phyloP scores from a whole-genome alignment of 2,113 vertebrate species.

The Paracanthobrama guichenoti region DNA sequence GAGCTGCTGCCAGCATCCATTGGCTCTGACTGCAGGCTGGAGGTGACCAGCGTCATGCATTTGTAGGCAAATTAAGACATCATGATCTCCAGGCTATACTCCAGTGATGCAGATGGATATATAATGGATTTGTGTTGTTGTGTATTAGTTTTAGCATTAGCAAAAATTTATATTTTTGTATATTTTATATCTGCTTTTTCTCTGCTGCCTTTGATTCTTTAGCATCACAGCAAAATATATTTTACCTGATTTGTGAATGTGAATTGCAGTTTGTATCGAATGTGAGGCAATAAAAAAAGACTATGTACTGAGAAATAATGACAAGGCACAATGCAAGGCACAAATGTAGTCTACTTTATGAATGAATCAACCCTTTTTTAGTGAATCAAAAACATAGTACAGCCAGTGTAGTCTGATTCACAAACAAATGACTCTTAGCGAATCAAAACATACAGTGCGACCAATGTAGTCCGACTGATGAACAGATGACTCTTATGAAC shows the following conservation, averaged over 20 bases:
- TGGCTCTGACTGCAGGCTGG: conserved; percentile 45
- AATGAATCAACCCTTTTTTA: neutral
- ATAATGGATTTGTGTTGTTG: neutral
- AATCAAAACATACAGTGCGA: neutral
- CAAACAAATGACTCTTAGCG: neutral
- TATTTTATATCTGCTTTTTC: neutral
- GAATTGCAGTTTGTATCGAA: neutral
- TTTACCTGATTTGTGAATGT: neutral
- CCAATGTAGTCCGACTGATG: neutral
- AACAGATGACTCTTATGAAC: neutral
- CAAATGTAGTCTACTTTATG: neutral
- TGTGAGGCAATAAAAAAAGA: neutral
- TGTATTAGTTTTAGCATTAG: neutral
- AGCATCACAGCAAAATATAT: neutral
- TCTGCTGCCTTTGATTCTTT: neutral
- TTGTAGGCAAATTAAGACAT: conserved; percentile 45
- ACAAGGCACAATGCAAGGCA: neutral
- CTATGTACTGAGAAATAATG: neutral
- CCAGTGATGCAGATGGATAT: neutral
- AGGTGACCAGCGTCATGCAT: conserved; percentile 42
- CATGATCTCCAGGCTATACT: conserved; percentile 22
- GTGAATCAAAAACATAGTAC: neutral
- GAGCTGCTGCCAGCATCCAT: conserved; percentile 45
- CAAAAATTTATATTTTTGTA: fast-evolving
- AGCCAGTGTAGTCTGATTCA: neutral